These are phyloP conservation scores for Agrotis clavis DNA, from an alignment of 2,888 invertebrate species.

Conservation along the genomic window DNA sequence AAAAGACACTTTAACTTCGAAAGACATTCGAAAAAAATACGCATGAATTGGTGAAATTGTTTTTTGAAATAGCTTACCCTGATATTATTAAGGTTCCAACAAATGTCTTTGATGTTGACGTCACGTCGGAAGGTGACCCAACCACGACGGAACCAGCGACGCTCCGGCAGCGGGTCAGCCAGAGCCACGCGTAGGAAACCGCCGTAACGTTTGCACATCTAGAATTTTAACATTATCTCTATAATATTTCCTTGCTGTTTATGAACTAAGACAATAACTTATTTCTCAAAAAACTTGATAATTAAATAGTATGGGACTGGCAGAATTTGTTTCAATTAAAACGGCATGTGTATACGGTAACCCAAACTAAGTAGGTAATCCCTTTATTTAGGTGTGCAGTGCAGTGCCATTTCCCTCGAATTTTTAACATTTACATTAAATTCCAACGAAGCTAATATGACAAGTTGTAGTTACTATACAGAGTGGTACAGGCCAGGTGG, in stretches of 20 bases:
- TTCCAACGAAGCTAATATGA: too few relatives aligned
- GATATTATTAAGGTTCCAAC: conserved; percentile 99
- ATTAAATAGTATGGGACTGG: too few relatives aligned
- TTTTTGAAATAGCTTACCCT: conserved; percentile 91
- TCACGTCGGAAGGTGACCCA: conserved; percentile 99
- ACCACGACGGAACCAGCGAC: conserved; percentile 98
- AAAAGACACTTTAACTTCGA: neutral
- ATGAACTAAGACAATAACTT: neutral
- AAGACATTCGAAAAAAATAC: neutral
- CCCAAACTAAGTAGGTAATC: too few relatives aligned
- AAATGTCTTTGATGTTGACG: conserved; percentile 99
- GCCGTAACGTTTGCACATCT: conserved; percentile 97
- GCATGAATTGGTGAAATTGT: neutral
- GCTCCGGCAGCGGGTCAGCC: conserved; percentile 99
- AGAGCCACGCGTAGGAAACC: conserved; percentile 99
- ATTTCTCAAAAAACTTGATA: too few relatives aligned
- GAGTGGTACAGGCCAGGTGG: too few relatives aligned
- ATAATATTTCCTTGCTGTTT: neutral
- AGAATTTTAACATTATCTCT: neutral
- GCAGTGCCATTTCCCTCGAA: too few relatives aligned
- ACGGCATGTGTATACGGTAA: too few relatives aligned
- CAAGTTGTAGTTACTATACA: too few relatives aligned
- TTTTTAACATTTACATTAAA: too few relatives aligned
- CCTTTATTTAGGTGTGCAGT: too few relatives aligned
- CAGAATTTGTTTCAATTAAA: too few relatives aligned